Evolutionary conservation across 2,797 vertebrate species (phyloP).

Genomic region (Sternotherus odoratus): DNA sequence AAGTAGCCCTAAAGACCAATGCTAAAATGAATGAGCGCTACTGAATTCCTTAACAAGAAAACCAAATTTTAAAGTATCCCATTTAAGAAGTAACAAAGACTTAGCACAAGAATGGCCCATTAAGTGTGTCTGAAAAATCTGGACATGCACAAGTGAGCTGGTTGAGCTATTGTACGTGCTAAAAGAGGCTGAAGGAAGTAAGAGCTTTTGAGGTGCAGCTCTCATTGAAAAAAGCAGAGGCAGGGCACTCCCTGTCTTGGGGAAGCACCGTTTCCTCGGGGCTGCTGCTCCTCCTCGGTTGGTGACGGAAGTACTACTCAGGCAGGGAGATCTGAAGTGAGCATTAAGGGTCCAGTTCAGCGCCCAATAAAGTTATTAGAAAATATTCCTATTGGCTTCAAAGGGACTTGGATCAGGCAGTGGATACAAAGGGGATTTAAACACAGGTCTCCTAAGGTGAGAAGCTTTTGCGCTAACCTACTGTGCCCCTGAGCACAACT

Average conservation of each 20-base stretch:
- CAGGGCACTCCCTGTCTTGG: not conserved
- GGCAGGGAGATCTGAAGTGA: not conserved
- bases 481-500: not conserved
- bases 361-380: not conserved
- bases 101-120: not conserved
- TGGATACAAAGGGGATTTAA: accelerated
- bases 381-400: not conserved
- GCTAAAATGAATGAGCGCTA: not conserved
- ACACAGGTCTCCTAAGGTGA: not conserved
- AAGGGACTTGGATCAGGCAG: not conserved
- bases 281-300: not conserved
- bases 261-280: not conserved
- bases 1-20: not conserved
- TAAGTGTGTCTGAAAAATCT: not conserved
- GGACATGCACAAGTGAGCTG: not conserved
- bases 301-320: not conserved
- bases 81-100: not conserved
- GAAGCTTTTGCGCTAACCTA: not conserved
- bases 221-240: not conserved
- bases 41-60: not conserved
- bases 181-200: not conserved
- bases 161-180: not conserved
- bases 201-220: not conserved
- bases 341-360: not conserved
- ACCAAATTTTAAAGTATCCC: not conserved